Evolutionary conservation across 2,888 invertebrate genomes (phyloP).

Genomic region (Eledona agricola): DNA sequence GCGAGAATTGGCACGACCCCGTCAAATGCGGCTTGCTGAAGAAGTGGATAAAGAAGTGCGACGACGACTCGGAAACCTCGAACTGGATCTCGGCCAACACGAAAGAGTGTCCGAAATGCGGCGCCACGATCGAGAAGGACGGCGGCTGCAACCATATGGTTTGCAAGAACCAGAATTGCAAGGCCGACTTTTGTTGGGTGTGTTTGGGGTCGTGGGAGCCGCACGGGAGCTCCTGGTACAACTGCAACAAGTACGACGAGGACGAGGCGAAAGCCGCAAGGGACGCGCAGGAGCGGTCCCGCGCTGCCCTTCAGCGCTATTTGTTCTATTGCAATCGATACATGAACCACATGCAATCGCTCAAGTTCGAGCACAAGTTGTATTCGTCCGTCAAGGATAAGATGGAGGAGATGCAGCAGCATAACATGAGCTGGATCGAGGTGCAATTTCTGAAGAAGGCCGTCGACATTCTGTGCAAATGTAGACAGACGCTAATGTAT

Average conservation of each 20-base stretch:
- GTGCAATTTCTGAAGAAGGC: conserved; percentile 99
- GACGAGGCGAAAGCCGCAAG: conserved; percentile 96
- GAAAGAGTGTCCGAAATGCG: conserved; percentile 99
- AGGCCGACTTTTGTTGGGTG: conserved; percentile 99
- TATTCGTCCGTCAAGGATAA: conserved; percentile 96
- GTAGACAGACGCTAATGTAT: conserved; percentile 98
- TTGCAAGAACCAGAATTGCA: conserved; percentile 98
- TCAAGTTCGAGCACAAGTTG: conserved; percentile 97
- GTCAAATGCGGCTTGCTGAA: conserved; percentile 91
- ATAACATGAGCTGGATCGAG: conserved; percentile 99
- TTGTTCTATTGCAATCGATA: conserved; percentile 95
- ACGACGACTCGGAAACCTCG: conserved; percentile 98
- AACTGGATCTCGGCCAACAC: conserved; percentile 99
- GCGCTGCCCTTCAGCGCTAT: conserved; percentile 95
- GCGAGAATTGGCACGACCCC: conserved; percentile 98
- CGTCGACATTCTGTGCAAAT: conserved; percentile 95
- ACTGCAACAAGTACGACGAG: conserved; percentile 75
- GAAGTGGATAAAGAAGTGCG: conserved; percentile 99
- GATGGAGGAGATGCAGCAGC: conserved; percentile 99
- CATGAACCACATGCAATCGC: conserved; percentile 99
- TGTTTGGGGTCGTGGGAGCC: conserved; percentile 99
- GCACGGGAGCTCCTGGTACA: conserved; percentile 92
- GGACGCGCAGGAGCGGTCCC: conserved; percentile 95
- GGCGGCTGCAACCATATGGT: conserved; percentile 99
- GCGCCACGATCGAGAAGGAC: conserved; percentile 95